A percentile compares a stretch with the other conserved stretches of the same genome.
Conservation (phyloP, 1,140 invertebrate genomes). For the Drosophila albomicans region DNA sequence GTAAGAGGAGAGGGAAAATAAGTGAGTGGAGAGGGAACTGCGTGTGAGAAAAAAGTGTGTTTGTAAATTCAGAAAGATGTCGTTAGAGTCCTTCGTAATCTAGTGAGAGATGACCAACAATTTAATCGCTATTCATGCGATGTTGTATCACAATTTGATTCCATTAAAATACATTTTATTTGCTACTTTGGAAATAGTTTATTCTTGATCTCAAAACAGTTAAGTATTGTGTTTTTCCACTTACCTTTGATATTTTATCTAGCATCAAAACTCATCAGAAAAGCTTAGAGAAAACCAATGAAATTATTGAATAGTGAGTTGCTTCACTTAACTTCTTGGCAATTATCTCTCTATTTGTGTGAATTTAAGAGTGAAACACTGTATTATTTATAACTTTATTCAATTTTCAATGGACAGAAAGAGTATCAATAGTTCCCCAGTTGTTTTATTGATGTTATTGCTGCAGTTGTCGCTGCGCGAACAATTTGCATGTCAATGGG, state of each 20-base stretch:
- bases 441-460: slow-evolving; percentile 49
- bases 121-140: too few relatives aligned
- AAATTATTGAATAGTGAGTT: too few relatives aligned
- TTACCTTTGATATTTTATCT: too few relatives aligned
- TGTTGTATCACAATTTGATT: too few relatives aligned
- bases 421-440: slow-evolving; percentile 28
- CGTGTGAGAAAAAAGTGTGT: slow-evolving; percentile 25
- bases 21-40: slow-evolving; percentile 15
- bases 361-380: background rate
- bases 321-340: too few relatives aligned
- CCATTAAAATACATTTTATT: too few relatives aligned
- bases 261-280: too few relatives aligned
- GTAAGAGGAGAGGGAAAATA: background rate
- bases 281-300: too few relatives aligned
- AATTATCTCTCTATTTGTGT: too few relatives aligned
- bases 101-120: background rate
- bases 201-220: too few relatives aligned
- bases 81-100: background rate
- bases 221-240: too few relatives aligned
- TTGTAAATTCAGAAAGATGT: slow-evolving; percentile 1
- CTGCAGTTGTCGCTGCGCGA: slow-evolving; percentile 53
- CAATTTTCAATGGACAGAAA: background rate
- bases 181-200: too few relatives aligned
- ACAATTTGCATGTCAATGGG: slow-evolving; percentile 79
- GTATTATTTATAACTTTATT: background rate